phyloP scores from a whole-genome alignment of 2,888 invertebrate species.

The Dynastes tityus region DNA sequence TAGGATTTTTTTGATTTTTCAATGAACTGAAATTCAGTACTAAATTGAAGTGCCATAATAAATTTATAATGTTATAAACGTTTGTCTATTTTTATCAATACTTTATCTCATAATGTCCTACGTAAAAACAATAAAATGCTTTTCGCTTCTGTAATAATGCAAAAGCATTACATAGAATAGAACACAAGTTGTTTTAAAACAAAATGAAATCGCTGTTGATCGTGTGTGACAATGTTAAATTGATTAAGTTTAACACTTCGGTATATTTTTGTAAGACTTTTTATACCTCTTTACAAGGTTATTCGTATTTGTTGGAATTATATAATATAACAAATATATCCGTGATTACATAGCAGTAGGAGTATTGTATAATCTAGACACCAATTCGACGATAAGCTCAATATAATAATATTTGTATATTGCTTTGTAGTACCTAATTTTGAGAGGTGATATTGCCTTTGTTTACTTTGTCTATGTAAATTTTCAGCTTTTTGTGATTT shows the following conservation, averaged over 20 bases:
- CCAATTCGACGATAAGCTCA: constrained; percentile 15
- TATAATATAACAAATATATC: background rate
- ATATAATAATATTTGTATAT: constrained; percentile 8
- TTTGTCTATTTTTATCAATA: constrained; percentile 14
- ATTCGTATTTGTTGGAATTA: constrained; percentile 38
- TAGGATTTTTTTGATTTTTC: no score
- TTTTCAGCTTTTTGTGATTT: constrained; percentile 4
- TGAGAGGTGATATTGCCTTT: constrained; percentile 9
- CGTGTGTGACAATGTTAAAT: constrained; percentile 34
- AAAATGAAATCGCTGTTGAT: constrained; percentile 33
- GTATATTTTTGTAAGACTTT: constrained; percentile 47
- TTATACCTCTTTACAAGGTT: constrained; percentile 44
- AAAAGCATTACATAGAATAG: background rate
- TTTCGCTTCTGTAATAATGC: background rate
- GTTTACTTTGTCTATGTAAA: constrained; percentile 10
- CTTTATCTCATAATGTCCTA: constrained; percentile 6
- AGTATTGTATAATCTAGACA: constrained; percentile 10
- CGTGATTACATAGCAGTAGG: background rate
- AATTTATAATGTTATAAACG: no score
- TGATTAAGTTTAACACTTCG: constrained; percentile 43
- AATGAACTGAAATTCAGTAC: no score
- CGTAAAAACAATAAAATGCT: constrained; percentile 23
- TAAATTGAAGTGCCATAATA: no score
- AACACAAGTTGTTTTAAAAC: constrained; percentile 6
- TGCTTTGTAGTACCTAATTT: constrained; percentile 23